These are phyloP conservation scores for Hoplodrina ambigua DNA, from an alignment of 2,888 invertebrate species.

Conservation along the genomic window DNA sequence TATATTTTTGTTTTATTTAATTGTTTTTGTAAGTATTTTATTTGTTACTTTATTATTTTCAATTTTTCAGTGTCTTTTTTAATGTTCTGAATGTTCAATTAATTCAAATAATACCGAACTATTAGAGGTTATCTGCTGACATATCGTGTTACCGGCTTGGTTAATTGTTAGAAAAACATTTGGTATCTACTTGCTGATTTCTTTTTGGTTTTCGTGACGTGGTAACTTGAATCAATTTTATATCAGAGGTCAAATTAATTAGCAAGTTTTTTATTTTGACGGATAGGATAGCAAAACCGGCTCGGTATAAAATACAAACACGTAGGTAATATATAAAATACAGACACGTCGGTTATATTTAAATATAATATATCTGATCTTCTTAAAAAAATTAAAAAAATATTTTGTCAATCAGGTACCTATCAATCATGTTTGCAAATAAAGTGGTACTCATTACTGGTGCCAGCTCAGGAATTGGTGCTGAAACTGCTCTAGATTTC, in stretches of 20 bases:
- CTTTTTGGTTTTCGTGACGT: background rate
- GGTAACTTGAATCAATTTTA: constrained; percentile 8
- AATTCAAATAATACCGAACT: no score
- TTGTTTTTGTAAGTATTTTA: constrained; percentile 27
- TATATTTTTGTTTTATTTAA: background rate
- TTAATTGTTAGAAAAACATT: no score
- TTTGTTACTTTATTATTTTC: background rate
- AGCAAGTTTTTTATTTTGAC: background rate
- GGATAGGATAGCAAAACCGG: background rate
- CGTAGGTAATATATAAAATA: background rate
- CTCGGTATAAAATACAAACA: no score
- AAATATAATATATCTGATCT: no score
- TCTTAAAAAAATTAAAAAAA: constrained; percentile 23
- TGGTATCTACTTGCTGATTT: background rate
- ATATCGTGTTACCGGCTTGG: background rate
- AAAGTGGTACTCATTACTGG: constrained; percentile 92
- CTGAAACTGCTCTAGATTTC: constrained; percentile 92
- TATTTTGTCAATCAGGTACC: constrained; percentile 67
- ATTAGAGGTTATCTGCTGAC: background rate
- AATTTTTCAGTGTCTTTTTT: background rate
- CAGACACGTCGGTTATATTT: background rate
- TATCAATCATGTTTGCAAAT: constrained; percentile 82
- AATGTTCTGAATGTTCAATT: background rate
- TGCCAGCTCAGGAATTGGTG: constrained; percentile 94
- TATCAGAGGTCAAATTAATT: background rate